Conservation (phyloP, 1,140 invertebrate species). For the Proctacanthus coquilletti region DNA sequence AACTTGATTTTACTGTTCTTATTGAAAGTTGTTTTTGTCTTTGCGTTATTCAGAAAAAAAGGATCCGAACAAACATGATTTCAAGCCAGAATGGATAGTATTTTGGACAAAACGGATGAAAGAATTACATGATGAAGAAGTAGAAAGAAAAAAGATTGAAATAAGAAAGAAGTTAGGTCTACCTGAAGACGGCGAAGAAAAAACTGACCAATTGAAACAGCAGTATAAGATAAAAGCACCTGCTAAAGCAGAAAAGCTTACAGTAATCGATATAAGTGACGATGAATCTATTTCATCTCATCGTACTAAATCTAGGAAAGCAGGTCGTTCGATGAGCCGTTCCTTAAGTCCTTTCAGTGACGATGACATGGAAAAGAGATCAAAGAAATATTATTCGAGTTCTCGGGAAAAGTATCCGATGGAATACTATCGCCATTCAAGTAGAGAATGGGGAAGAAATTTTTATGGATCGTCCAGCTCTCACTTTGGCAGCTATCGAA, state of each 20-base stretch:
- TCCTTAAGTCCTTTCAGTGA: conserved; percentile 3
- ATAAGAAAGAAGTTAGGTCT: conserved; percentile 36
- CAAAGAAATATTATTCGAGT: too few species aligned
- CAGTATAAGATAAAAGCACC: conserved; percentile 19
- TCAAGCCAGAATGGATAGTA: conserved; percentile 72
- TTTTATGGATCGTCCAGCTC: too few species aligned
- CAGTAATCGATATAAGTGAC: conserved; percentile 28
- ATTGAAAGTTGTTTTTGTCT: too few species aligned
- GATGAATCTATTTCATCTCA: conserved; percentile 8
- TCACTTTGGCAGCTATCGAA: too few species aligned
- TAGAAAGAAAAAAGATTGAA: conserved; percentile 30
- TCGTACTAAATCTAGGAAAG: background rate
- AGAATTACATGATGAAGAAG: conserved; percentile 46
- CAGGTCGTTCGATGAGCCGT: conserved; percentile 13
- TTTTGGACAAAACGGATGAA: conserved; percentile 68
- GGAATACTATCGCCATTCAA: too few species aligned
- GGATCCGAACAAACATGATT: conserved; percentile 62
- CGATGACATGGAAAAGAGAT: background rate
- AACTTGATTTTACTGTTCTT: too few species aligned
- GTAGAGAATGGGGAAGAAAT: too few species aligned
- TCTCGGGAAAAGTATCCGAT: too few species aligned
- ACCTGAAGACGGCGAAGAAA: conserved; percentile 25
- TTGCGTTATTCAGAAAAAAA: conserved; percentile 43
- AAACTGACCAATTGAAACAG: conserved; percentile 20
- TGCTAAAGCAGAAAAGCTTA: too few species aligned